Evolutionary conservation across 2,888 invertebrate genomes (phyloP).

Genomic region (Sialis fuliginosa): DNA sequence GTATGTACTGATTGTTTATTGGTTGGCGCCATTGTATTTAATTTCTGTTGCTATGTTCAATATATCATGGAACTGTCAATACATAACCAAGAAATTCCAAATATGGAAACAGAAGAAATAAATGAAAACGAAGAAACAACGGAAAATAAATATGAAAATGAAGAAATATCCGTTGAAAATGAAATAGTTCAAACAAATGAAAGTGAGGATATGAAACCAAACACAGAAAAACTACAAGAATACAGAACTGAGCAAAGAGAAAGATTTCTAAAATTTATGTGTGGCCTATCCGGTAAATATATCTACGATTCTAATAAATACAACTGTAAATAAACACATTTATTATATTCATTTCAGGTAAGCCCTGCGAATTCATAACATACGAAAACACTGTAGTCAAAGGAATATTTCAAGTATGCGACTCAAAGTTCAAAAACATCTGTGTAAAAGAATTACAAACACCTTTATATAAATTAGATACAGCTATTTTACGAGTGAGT

Average conservation of each 20-base stretch:
- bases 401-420: neutral
- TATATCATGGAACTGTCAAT: too few species aligned
- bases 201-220: too few species aligned
- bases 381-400: neutral
- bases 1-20: too few species aligned
- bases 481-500: neutral
- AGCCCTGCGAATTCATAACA: neutral
- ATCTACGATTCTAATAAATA: neutral
- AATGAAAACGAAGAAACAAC: too few species aligned
- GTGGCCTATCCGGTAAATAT: neutral
- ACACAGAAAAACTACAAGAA: neutral
- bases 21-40: too few species aligned
- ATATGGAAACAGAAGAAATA: too few species aligned
- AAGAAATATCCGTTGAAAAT: too few species aligned
- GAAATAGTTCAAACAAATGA: too few species aligned
- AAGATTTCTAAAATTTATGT: neutral
- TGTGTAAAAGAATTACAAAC: neutral
- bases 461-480: neutral
- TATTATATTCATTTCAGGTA: neutral
- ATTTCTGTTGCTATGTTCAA: too few species aligned
- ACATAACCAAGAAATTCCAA: too few species aligned
- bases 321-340: neutral
- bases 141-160: too few species aligned
- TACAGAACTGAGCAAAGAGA: neutral
- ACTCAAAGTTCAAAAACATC: neutral